A percentile compares a stretch with the other conserved stretches of the same genome.
phyloP scores from a whole-genome alignment of 2,113 vertebrate species.

The Hipposideros armiger region DNA sequence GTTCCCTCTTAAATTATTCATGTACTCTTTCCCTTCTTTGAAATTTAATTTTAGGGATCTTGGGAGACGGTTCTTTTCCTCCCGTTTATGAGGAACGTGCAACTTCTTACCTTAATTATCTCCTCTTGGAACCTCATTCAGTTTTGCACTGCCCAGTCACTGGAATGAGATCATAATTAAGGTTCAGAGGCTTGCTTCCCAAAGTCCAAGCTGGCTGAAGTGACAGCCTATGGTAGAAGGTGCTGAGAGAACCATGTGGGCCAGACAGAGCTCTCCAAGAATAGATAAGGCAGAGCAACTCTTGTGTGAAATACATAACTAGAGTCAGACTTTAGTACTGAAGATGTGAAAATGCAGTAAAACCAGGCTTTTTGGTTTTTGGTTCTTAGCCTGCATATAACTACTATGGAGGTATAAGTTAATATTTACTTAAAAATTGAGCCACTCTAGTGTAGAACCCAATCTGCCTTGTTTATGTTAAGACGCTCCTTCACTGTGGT shows the following conservation, averaged over 20 bases:
- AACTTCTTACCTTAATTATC: slow-evolving; percentile 80
- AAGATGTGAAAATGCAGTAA: slow-evolving; percentile 55
- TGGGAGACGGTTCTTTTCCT: slow-evolving; percentile 24
- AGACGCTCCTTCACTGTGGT: not conserved
- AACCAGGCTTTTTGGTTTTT: slow-evolving; percentile 54
- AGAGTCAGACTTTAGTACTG: slow-evolving; percentile 67
- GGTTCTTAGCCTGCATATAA: not conserved
- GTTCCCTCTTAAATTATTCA: slow-evolving; percentile 37
- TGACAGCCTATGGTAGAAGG: slow-evolving; percentile 68
- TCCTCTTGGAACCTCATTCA: slow-evolving; percentile 70
- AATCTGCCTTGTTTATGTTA: slow-evolving; percentile 25
- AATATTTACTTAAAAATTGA: not conserved
- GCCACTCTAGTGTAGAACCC: slow-evolving; percentile 2
- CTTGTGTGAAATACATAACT: not conserved
- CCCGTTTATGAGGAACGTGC: slow-evolving; percentile 65
- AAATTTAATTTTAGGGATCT: slow-evolving; percentile 63
- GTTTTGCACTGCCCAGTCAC: slow-evolving; percentile 67
- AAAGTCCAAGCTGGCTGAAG: slow-evolving; percentile 66
- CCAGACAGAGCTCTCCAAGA: not conserved
- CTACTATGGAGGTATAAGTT: not conserved
- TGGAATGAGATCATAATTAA: slow-evolving; percentile 77
- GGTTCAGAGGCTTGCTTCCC: slow-evolving; percentile 71
- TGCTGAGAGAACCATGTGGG: not conserved
- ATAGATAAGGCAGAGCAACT: slow-evolving; percentile 44
- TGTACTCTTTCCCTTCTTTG: not conserved